These are phyloP conservation scores for Apogon hyalosoma DNA, from an alignment of 2,797 vertebrate genomes.

Conservation along the genomic window DNA sequence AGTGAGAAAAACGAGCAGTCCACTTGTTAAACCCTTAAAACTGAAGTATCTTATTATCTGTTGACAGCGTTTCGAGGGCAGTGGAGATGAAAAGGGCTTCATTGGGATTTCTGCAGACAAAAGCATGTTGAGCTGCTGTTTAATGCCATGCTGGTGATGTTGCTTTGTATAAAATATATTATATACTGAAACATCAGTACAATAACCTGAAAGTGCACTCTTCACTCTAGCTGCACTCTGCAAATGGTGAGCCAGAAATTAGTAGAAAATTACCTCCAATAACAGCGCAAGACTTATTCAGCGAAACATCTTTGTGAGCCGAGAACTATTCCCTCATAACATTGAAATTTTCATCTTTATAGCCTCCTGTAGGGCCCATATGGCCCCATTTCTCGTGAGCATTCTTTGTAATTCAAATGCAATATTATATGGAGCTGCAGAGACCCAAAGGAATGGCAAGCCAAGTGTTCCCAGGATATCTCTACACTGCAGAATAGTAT, in stretches of 20 bases:
- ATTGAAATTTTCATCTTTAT: conserved; percentile 1
- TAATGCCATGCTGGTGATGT: background rate
- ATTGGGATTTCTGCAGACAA: conserved; percentile 22
- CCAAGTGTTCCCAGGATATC: conserved; percentile 27
- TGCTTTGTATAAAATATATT: conserved; percentile 22
- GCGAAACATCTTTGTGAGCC: conserved; percentile 6
- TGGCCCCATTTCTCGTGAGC: background rate
- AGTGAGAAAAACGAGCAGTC: conserved; percentile 17
- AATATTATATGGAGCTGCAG: conserved; percentile 24
- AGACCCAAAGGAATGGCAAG: conserved; percentile 20
- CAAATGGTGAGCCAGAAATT: conserved; percentile 17
- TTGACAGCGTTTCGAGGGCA: conserved; percentile 43
- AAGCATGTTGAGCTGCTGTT: conserved; percentile 15
- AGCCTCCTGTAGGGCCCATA: background rate
- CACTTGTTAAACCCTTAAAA: conserved; percentile 54
- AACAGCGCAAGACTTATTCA: background rate
- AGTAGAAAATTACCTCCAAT: background rate
- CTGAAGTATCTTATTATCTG: conserved; percentile 53
- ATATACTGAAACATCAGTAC: background rate
- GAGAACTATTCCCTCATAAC: background rate
- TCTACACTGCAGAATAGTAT: conserved; percentile 55
- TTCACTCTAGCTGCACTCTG: background rate
- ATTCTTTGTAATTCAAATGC: conserved; percentile 30
- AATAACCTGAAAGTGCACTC: background rate
- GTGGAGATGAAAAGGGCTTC: conserved; percentile 49